Evolutionary conservation across 2,113 vertebrate species (phyloP), one percentile per base, ranked within the genome.

Genomic region (Elephas maximus): DNA sequence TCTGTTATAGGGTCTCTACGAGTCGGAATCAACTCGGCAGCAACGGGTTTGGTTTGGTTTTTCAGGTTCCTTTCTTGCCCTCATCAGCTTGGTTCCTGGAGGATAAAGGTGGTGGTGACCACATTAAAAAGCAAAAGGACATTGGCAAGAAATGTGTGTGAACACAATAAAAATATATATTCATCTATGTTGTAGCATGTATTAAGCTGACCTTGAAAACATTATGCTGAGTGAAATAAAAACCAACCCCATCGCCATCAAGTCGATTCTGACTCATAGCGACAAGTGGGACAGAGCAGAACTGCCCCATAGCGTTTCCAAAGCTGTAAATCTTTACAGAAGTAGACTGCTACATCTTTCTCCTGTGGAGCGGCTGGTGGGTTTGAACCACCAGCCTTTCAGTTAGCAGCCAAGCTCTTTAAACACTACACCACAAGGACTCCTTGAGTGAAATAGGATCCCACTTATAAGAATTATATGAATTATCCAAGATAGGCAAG

Each of bases 51-150:
- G 37, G 37, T 37, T 37, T 37, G 37, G 37, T 37, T 60, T 81
- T 95, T 96, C 33, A 9, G 33, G 76, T 82, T 45, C 28, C 65
- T 82, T 87, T 83, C 60, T 92, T 44, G 30, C 65, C 51, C 91
- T 91, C 57, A 11, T 92, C 60, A 44, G 41, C 74, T 81, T 33
- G 71, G 28, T 30, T 90, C 63, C 87, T 12, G 8, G 73, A 93
- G 65, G 80, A 65, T 2, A 63, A 77, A 88, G 23, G 48, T 41
- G 12, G 48, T 76, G 9, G 41, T 90, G 30, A 73, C 92, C 91
- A 89, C 53, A 41, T 7, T n/a, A 77, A 24, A 88, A 63, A 94
- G 62, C 82, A n/a, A 85, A 92, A 53, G 4, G n/a, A 51, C 30
- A 21, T 24, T 48, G 28, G 37, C 74, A 76, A 20, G 53, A 97